Conservation (phyloP, 2,888 invertebrate species). For the Pristionchus maxplancki region DNA sequence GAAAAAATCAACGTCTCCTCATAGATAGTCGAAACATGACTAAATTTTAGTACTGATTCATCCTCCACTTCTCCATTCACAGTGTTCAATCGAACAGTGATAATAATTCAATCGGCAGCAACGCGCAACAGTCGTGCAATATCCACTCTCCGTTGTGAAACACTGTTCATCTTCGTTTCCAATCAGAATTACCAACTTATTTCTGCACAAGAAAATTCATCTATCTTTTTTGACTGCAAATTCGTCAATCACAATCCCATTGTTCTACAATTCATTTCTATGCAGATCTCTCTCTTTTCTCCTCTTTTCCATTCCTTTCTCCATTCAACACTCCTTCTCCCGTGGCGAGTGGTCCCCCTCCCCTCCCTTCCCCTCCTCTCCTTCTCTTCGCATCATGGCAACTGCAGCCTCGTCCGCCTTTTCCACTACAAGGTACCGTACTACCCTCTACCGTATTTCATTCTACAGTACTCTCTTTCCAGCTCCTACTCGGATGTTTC, state of each 20-base stretch:
- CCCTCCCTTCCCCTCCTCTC: background rate
- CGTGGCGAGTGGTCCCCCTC: background rate
- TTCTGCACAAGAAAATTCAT: too few species aligned
- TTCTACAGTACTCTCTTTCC: background rate
- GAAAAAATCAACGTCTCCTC: too few species aligned
- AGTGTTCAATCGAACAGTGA: too few species aligned
- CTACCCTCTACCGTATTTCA: background rate
- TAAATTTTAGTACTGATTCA: too few species aligned
- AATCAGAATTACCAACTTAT: too few species aligned
- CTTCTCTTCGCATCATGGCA: background rate
- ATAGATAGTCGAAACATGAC: too few species aligned
- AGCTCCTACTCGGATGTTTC: background rate
- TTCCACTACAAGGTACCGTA: background rate
- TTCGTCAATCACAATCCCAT: background rate
- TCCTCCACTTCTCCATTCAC: too few species aligned
- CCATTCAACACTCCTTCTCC: background rate
- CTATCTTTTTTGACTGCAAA: too few species aligned
- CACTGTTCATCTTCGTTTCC: too few species aligned
- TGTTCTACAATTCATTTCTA: background rate
- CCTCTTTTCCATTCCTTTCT: background rate
- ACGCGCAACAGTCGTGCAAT: too few species aligned
- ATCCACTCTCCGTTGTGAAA: too few species aligned
- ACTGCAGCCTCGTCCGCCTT: background rate
- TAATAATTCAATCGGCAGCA: too few species aligned
- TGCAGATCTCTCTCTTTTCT: background rate